A percentile compares a stretch with the other conserved stretches of the same genome.
Conservation (phyloP, 2,113 vertebrate species). For the Polyodon spathula region DNA sequence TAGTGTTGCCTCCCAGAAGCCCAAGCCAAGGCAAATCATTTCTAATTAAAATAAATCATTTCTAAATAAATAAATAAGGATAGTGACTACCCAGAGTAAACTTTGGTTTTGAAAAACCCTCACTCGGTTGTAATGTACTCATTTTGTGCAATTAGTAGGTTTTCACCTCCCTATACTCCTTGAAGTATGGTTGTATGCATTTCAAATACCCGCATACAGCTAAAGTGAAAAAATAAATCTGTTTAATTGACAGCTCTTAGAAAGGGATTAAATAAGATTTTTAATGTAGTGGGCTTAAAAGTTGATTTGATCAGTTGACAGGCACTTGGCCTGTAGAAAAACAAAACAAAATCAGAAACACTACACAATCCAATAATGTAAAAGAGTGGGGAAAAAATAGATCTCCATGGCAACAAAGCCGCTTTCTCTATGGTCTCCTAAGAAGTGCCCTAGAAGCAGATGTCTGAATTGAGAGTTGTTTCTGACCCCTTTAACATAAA, state of each 20-base stretch:
- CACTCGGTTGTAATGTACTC: neutral
- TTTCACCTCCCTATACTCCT: neutral
- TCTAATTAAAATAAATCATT: neutral
- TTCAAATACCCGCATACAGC: conserved; percentile 3
- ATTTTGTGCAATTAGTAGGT: neutral
- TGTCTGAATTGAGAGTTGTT: conserved; percentile 68
- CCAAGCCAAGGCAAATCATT: neutral
- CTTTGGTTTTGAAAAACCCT: neutral
- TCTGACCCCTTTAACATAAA: conserved; percentile 67
- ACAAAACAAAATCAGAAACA: conserved; percentile 69
- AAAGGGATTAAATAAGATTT: conserved; percentile 17
- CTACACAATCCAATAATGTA: conserved; percentile 61
- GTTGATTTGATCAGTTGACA: conserved; percentile 34
- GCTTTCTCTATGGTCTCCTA: conserved; percentile 69
- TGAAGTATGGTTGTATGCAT: neutral
- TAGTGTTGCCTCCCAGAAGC: too few species aligned
- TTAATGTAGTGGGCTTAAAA: conserved; percentile 8
- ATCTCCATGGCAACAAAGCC: conserved; percentile 76
- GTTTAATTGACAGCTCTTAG: conserved; percentile 15
- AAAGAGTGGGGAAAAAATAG: conserved; percentile 58
- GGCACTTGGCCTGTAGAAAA: conserved; percentile 65
- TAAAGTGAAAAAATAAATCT: neutral
- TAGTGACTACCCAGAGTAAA: neutral
- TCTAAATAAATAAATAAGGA: neutral
- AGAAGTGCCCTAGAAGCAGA: conserved; percentile 72